phyloP scores from a whole-genome alignment of 2,113 vertebrate species.

The Lanius ludovicianus region DNA sequence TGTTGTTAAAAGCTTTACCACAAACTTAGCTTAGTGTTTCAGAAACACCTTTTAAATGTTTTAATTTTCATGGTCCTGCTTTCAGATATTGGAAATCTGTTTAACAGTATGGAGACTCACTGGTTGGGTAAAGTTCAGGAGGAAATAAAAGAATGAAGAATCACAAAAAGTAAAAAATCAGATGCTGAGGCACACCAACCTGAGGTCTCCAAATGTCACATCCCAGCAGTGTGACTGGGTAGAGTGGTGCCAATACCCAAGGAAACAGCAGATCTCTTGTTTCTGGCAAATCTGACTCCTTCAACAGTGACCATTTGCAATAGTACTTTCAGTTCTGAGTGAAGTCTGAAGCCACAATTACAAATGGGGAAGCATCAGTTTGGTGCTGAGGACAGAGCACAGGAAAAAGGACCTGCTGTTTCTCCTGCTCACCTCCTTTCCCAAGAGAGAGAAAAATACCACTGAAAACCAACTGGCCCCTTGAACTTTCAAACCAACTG shows the following conservation, averaged over 20 bases:
- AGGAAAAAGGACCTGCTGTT: neutral
- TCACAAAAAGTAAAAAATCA: neutral
- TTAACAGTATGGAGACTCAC: neutral
- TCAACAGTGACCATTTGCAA: neutral
- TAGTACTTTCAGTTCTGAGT: neutral
- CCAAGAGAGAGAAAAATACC: neutral
- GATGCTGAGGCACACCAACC: neutral
- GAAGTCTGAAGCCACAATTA: neutral
- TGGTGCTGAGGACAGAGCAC: neutral
- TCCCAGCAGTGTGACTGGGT: neutral
- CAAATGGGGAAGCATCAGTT: rapidly evolving
- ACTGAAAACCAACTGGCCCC: neutral
- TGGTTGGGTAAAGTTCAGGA: neutral
- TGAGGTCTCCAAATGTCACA: neutral
- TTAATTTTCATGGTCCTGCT: neutral
- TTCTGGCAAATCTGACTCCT: neutral
- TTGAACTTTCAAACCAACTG: neutral
- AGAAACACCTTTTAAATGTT: neutral
- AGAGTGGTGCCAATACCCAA: neutral
- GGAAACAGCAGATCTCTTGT: neutral
- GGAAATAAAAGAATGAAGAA: neutral
- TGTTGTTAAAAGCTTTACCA: neutral
- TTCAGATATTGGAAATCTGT: neutral
- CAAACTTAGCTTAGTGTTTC: neutral
- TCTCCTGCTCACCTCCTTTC: neutral